Percentiles rank a stretch among this genome's conserved stretches.
phyloP scores from a whole-genome alignment of 2,113 vertebrate species.

The Gymnocephalus cernua region DNA sequence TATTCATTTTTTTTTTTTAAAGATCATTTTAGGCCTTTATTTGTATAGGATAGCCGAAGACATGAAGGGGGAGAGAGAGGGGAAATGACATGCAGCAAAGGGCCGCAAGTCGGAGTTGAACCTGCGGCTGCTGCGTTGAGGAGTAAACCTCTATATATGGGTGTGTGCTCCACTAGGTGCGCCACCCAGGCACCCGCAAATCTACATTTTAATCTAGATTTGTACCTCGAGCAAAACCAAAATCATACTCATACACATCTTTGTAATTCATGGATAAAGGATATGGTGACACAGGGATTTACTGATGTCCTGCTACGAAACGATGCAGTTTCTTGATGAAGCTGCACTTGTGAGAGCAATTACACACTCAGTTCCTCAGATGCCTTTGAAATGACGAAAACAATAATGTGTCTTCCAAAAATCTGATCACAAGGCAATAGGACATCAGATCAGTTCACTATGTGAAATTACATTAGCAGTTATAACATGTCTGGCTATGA shows the following conservation, averaged over 20 bases:
- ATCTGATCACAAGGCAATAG: background rate
- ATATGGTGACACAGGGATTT: background rate
- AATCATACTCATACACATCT: background rate
- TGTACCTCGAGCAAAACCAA: background rate
- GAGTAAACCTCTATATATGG: too few relatives aligned
- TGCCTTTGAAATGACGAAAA: background rate
- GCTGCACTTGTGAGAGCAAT: background rate
- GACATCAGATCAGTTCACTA: background rate
- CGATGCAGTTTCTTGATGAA: background rate
- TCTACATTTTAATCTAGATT: background rate
- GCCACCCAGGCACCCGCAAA: too few relatives aligned
- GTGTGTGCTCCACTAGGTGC: too few relatives aligned
- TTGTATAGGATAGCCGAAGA: too few relatives aligned
- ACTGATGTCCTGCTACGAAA: conserved; percentile 3
- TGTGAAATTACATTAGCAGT: background rate
- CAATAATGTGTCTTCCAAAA: background rate
- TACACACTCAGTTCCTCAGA: background rate
- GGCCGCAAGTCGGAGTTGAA: too few relatives aligned
- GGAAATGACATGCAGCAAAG: too few relatives aligned
- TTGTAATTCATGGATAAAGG: background rate
- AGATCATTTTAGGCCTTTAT: too few relatives aligned
- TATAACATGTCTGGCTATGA: background rate
- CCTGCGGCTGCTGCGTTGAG: too few relatives aligned
- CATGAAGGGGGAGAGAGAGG: too few relatives aligned
- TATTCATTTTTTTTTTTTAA: background rate